Base-by-base conservation (phyloP, 2,888 invertebrate genomes). In the Mamestra brassicae region DNA sequence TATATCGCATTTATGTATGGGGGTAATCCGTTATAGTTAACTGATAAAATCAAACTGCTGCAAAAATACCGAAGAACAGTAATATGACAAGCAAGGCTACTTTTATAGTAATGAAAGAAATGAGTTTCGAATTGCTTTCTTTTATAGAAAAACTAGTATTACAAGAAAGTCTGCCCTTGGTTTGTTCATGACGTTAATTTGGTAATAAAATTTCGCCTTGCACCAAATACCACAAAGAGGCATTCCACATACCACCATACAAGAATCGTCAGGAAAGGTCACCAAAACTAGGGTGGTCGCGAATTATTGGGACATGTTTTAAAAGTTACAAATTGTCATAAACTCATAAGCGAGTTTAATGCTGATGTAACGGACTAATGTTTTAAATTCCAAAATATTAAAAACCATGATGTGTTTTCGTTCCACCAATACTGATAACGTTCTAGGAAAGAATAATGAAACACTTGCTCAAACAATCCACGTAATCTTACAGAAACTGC, bases 151-250 rank as follows among this genome's bases (percentile, higher is more conserved):
- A 65, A 55, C 4, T 60, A n/a, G 50, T 54, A 54, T 63, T 15
- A 34, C 75, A 76, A 68, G 81, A 80, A 84, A 76, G 57, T 38
- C 57, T 70, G 81, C 52, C 81, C 81, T 82, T 82, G 85, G 69
- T 57, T 65, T 11, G 61, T 61, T 71, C 57, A 76, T 68, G 63
- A 61, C 42, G 65, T 67, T 70, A 61, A 72, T 63, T 61, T 52
- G n/a, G 65, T 81, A 67, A 72, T 84, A 72, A 80, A 38, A 67
- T 58, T 69, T 82, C 70, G 66, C 85, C 81, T 84, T 82, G 85
- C 76, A 81, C 82, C 54, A 84, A 82, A 81, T 82, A 81, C 63
- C 80, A 64, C 50, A 66, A 71, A 11, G 34, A 17, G 58, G 42
- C 45, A 61, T 26, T 26, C 26, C 26, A 26, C 26, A 26, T 26